Base-by-base conservation (phyloP, 2,113 vertebrate genomes). In the Craseonycteris thonglongyai region DNA sequence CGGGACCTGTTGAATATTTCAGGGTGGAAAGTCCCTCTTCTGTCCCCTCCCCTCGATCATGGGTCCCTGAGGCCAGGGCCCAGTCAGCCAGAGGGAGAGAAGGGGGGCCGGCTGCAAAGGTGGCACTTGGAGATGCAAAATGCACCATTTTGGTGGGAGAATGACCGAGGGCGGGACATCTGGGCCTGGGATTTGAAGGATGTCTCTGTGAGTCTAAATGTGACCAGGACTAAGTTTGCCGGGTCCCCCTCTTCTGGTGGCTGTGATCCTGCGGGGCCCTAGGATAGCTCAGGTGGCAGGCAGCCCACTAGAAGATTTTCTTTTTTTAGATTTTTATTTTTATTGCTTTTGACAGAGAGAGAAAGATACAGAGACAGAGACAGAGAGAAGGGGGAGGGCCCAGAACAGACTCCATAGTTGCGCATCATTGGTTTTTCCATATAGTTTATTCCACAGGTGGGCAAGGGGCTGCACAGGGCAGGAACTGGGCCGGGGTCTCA, bases 1-100 rank as follows among this genome's bases (percentile, higher is more conserved):
- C 18, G 3, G 10, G 51, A 49, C 88, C 85, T 96, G 72, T 86
- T 96, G 79, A 96, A 95, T 97, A 94, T 95, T 97, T 97, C 95
- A 97, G 78, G 85, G 74, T 56, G 93, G 96, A 96, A 96, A 96
- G 68, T 94, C 58, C 78, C 65, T 75, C 74, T 54, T 63, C 66
- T 75, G 3, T 30, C 49, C 26, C 19, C 24, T 24, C 40, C 56
- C 75, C n/a, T 35, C 6, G 26, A 5, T 58, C 19, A 1, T 1
- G 5, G 24, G 26, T 56, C 26, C 58, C 33, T 40, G 75, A 30
- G 28, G 68, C 86, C 84, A 19, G 86, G 69, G 65, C 40, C 74
- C 47, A 78, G 16, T n/a, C 56, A 80, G 63, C 35, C 0, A 0
- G 47, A 16, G 58, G 63, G 16, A 74, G 38, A 81, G 38, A 49